Conservation (phyloP, 2,888 invertebrate species). For the Tryphoninae sp. region DNA sequence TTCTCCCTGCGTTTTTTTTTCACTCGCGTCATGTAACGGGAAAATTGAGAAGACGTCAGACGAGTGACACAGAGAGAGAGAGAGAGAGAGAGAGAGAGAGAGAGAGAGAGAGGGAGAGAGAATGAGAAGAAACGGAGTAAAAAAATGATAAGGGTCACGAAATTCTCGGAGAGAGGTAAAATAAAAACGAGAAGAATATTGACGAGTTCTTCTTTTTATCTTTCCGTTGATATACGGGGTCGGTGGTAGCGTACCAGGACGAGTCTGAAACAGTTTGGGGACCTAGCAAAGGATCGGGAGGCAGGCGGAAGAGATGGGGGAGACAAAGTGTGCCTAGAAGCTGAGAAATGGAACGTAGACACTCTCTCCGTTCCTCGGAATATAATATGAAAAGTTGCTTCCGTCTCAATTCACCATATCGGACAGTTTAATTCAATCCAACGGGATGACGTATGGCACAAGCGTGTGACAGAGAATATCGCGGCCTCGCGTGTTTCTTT, state of each 20-base stretch:
- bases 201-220: conserved; percentile 50
- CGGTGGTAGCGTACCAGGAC: conserved; percentile 31
- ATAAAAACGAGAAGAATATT: conserved; percentile 51
- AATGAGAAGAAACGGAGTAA: background rate
- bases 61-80: background rate
- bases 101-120: background rate
- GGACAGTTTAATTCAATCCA: conserved; percentile 69
- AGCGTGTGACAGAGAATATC: conserved; percentile 67
- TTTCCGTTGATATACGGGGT: background rate
- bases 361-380: conserved; percentile 46
- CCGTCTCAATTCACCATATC: conserved; percentile 64
- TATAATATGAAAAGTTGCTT: conserved; percentile 68
- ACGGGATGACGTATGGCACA: conserved; percentile 64
- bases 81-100: background rate
- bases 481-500: conserved; percentile 51
- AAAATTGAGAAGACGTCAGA: conserved; percentile 51
- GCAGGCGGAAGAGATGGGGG: background rate
- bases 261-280: conserved; percentile 52
- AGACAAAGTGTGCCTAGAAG: conserved; percentile 29
- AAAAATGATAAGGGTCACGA: conserved; percentile 32
- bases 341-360: conserved; percentile 37
- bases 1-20: conserved; percentile 25
- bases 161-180: conserved; percentile 13
- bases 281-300: conserved; percentile 23
- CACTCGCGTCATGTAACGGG: conserved; percentile 46